Percentiles rank a stretch among this genome's conserved stretches.
Conservation (phyloP, 1,140 invertebrate genomes). For the Megalopta genalis region DNA sequence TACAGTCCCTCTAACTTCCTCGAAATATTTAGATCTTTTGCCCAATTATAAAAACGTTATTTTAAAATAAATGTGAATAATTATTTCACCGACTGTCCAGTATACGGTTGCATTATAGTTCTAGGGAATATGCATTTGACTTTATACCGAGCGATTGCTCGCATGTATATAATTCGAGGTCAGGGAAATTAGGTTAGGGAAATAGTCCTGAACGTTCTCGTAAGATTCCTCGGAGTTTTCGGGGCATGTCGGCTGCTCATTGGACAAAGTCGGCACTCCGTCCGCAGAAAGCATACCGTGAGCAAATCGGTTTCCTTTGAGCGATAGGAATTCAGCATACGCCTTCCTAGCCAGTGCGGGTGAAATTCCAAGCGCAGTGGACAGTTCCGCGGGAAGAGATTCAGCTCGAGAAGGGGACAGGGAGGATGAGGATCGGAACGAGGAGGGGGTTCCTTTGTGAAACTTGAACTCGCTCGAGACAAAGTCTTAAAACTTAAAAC, state of each 20-base stretch:
- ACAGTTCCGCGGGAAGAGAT: slow-evolving; percentile 51
- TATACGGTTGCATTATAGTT: too few species aligned
- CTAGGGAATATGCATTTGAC: too few species aligned
- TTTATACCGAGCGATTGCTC: too few species aligned
- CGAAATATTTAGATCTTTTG: too few species aligned
- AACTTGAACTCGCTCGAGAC: slow-evolving; percentile 63
- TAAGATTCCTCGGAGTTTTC: neutral
- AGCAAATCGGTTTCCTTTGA: slow-evolving; percentile 57
- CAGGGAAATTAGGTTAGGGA: neutral
- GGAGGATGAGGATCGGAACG: too few species aligned
- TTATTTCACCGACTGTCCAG: too few species aligned
- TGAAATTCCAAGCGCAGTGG: slow-evolving; percentile 51
- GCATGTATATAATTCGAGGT: neutral
- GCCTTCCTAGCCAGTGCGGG: slow-evolving; percentile 23
- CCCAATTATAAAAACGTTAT: too few species aligned
- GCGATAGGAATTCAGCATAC: slow-evolving; percentile 48
- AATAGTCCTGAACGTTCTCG: neutral
- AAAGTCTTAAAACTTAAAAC: slow-evolving; percentile 59
- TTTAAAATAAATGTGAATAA: too few species aligned
- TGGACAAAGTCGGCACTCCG: neutral
- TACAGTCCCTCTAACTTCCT: too few species aligned
- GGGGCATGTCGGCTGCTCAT: neutral
- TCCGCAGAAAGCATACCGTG: slow-evolving; percentile 34
- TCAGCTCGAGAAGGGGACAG: slow-evolving; percentile 21
- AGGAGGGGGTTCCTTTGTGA: slow-evolving; percentile 60